A percentile compares a stretch with the other conserved stretches of the same genome.
These are phyloP conservation scores for Epinotia demarniana DNA, from an alignment of 2,888 invertebrate species.

Conservation along the genomic window DNA sequence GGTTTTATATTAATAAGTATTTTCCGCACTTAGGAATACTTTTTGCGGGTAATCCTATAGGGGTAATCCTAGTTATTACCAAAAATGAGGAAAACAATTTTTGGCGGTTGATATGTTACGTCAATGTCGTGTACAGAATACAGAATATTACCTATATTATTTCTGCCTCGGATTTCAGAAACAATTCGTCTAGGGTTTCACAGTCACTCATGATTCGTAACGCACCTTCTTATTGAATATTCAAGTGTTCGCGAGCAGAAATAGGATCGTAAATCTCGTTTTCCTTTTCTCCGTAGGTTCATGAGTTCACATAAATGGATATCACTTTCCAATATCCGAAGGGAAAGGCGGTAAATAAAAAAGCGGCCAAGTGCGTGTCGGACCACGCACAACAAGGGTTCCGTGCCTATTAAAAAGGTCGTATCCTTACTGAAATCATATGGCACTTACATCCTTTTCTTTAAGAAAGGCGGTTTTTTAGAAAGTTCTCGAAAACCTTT, in stretches of 20 bases:
- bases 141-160: not conserved
- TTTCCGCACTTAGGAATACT: conserved; percentile 2
- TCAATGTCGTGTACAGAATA: not conserved
- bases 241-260: conserved; percentile 39
- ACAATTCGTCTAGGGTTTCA: not conserved
- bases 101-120: not conserved
- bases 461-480: no score
- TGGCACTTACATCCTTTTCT: no score
- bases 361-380: no score
- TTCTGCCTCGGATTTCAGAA: not conserved
- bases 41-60: no score
- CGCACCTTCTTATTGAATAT: conserved; percentile 40
- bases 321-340: conserved; percentile 40
- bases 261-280: conserved; percentile 42
- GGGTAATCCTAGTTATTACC: no score
- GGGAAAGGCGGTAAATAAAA: conserved; percentile 32
- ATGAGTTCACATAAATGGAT: conserved; percentile 37
- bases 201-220: conserved; percentile 31
- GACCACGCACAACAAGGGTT: no score
- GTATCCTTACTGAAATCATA: no score
- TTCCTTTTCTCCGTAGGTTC: conserved; percentile 37
- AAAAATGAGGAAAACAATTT: not conserved
- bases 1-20: not conserved
- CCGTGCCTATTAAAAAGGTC: no score
- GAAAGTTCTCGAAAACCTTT: no score